phyloP scores from a whole-genome alignment of 2,113 vertebrate species.

The Coreoperca whiteheadi region DNA sequence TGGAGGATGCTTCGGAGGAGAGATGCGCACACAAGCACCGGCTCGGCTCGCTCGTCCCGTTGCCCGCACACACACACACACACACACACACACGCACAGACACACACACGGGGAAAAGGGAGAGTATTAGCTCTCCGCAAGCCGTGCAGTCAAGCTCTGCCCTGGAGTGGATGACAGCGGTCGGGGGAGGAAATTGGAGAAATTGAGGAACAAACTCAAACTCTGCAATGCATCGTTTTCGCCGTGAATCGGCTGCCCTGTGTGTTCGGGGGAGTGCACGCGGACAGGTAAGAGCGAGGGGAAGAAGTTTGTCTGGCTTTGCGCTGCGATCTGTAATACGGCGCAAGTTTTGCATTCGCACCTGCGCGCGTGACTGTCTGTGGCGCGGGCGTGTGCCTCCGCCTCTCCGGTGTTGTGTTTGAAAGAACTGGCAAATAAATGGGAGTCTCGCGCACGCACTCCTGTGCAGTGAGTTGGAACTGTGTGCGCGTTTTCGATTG shows the following conservation, averaged over 20 bases:
- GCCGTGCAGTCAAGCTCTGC: conserved; percentile 64
- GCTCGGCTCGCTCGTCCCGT: conserved; percentile 57
- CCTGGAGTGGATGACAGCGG: conserved; percentile 61
- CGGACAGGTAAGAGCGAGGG: conserved; percentile 67
- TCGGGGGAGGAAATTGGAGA: conserved; percentile 21
- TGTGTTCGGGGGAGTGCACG: conserved; percentile 15
- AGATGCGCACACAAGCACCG: conserved; percentile 53
- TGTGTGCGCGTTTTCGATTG: conserved; percentile 16
- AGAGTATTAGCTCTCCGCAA: conserved; percentile 59
- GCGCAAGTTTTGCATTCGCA: conserved; percentile 47
- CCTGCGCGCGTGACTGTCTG: conserved; percentile 35
- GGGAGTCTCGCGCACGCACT: conserved; percentile 9
- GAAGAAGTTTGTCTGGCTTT: conserved; percentile 44
- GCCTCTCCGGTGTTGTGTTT: not conserved
- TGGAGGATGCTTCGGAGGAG: conserved; percentile 65
- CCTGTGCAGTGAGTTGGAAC: conserved; percentile 8
- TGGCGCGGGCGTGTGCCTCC: conserved; percentile 24
- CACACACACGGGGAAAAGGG: conserved; percentile 39
- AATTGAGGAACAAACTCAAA: conserved; percentile 59
- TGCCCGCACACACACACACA: conserved; percentile 31
- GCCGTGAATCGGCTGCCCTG: conserved; percentile 24
- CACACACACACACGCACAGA: conserved; percentile 46
- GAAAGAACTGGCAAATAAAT: conserved; percentile 5
- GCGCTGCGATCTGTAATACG: not conserved
- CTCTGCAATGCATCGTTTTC: not conserved